Conservation (phyloP, 1,140 invertebrate species). For the Meloidogyne chitwoodi region DNA sequence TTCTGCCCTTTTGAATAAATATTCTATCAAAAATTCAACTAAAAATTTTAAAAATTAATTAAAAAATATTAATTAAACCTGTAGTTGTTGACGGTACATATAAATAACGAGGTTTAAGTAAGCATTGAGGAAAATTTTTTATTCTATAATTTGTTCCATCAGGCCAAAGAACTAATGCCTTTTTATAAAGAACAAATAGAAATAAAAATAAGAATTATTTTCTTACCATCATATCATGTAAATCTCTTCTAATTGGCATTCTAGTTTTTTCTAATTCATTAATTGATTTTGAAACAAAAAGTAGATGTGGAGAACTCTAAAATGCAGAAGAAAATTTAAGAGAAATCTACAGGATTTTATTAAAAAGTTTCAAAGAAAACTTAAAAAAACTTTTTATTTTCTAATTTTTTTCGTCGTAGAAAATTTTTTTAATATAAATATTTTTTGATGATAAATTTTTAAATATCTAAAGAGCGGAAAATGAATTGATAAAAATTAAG, state of each 20-base stretch:
- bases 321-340: neutral
- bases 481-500: no score
- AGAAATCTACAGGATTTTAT: no score
- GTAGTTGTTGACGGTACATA: constrained; percentile 4
- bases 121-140: constrained; percentile 3
- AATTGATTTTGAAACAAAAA: neutral
- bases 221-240: neutral
- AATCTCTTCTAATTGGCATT: neutral
- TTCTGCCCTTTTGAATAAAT: constrained; percentile 19
- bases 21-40: constrained; percentile 14
- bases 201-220: neutral
- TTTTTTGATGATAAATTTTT: no score
- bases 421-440: no score
- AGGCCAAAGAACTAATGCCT: constrained; percentile 17
- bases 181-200: neutral
- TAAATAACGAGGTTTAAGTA: constrained; percentile 14
- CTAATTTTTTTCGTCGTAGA: no score
- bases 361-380: no score
- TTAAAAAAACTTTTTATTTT: no score
- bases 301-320: neutral
- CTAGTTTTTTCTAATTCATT: neutral
- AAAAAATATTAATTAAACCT: neutral
- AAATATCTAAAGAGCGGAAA: no score
- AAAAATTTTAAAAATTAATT: neutral
- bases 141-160: constrained; percentile 13